A percentile compares a stretch with the other conserved stretches of the same genome.
Evolutionary conservation across 2,797 vertebrate species (phyloP).

Genomic region (Chiloscyllium punctatum): DNA sequence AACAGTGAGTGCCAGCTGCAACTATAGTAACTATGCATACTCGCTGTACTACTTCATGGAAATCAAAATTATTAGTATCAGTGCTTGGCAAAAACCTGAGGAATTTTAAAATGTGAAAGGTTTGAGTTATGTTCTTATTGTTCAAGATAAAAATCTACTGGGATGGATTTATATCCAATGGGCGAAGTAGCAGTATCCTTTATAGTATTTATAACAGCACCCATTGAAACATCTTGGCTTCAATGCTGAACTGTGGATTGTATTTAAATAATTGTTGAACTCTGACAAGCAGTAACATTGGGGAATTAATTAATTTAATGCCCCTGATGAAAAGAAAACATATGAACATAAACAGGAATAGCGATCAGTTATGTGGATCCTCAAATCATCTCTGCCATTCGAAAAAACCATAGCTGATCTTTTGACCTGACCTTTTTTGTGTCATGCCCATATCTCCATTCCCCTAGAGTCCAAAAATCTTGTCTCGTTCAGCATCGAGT

Average conservation of each 20-base stretch:
- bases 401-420: too few relatives aligned
- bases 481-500: too few relatives aligned
- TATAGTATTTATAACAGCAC: not conserved
- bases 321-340: not conserved
- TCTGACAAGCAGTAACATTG: not conserved
- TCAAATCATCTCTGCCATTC: too few relatives aligned
- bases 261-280: not conserved
- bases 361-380: too few relatives aligned
- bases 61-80: not conserved
- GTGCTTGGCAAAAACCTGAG: not conserved
- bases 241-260: not conserved
- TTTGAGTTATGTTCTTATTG: not conserved
- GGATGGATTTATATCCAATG: not conserved
- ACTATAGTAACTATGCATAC: constrained; percentile 11
- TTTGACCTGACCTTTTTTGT: too few relatives aligned
- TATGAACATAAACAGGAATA: not conserved
- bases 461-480: too few relatives aligned
- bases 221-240: not conserved
- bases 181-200: not conserved
- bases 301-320: not conserved
- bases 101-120: not conserved
- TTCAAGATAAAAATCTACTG: not conserved
- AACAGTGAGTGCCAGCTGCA: not conserved
- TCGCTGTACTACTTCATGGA: not conserved
- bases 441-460: too few relatives aligned